Conservation (phyloP, 1,140 invertebrate genomes). For the Apis dorsata region DNA sequence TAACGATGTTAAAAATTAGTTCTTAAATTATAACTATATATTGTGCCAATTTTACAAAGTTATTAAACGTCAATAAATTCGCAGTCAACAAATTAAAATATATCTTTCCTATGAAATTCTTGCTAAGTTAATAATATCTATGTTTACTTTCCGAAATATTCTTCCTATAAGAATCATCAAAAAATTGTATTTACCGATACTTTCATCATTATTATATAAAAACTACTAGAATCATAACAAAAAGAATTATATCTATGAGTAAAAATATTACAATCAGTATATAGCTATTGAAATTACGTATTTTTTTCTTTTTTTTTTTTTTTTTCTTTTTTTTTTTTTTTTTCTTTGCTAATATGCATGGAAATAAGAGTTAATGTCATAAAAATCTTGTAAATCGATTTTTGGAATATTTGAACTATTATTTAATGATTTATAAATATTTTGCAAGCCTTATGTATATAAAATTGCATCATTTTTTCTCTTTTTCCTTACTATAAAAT, state of each 20-base stretch:
- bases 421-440: constrained; percentile 38
- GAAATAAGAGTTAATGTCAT: constrained; percentile 36
- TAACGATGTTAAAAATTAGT: constrained; percentile 14
- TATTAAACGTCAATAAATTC: constrained; percentile 1
- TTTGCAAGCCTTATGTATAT: constrained; percentile 34
- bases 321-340: background rate
- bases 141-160: background rate
- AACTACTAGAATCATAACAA: constrained; percentile 6
- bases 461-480: constrained; percentile 40
- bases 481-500: constrained; percentile 34
- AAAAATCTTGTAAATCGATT: constrained; percentile 21
- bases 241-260: constrained; percentile 1
- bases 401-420: constrained; percentile 20
- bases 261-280: background rate
- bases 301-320: constrained; percentile 2
- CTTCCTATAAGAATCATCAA: background rate
- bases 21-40: constrained; percentile 10
- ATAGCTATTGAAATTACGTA: constrained; percentile 33
- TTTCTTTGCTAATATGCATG: background rate
- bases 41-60: constrained; percentile 8
- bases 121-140: background rate
- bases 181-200: constrained; percentile 23
- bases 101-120: constrained; percentile 6
- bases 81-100: background rate
- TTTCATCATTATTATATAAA: constrained; percentile 32